Conservation (phyloP, 2,113 vertebrate species). For the Chaetodon auriga region DNA sequence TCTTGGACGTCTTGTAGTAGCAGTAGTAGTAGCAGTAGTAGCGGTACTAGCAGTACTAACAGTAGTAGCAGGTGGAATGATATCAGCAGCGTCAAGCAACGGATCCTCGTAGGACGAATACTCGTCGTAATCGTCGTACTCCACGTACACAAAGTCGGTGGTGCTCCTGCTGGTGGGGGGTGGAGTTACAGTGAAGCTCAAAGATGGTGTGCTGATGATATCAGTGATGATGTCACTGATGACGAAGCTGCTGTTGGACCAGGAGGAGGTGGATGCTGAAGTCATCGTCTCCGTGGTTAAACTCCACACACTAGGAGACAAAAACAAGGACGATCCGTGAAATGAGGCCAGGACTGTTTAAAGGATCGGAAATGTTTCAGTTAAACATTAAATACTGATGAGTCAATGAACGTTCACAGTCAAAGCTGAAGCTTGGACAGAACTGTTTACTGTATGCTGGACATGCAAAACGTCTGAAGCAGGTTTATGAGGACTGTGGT, state of each 20-base stretch:
- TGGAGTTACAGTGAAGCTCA: constrained; percentile 10
- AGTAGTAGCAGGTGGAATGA: background rate
- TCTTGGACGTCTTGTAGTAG: background rate
- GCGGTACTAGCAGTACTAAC: background rate
- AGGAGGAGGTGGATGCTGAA: background rate
- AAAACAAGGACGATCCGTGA: background rate
- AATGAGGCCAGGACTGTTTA: background rate
- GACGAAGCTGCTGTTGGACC: constrained; percentile 4
- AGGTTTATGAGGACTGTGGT: no score
- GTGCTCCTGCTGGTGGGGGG: constrained; percentile 35
- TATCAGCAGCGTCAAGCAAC: background rate
- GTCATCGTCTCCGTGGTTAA: constrained; percentile 12
- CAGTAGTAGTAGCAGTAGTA: background rate
- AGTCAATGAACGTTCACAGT: no score
- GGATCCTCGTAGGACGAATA: constrained; percentile 22
- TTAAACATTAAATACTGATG: no score
- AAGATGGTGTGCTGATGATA: background rate
- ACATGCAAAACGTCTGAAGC: no score
- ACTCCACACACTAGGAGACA: constrained; percentile 38
- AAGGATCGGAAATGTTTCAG: background rate
- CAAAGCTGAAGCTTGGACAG: no score
- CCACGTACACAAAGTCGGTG: constrained; percentile 73
- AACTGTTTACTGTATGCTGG: no score
- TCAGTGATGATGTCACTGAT: background rate
- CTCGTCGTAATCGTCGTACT: constrained; percentile 64